Evolutionary conservation across 2,888 invertebrate genomes (phyloP).

Genomic region (Meloe dianella): DNA sequence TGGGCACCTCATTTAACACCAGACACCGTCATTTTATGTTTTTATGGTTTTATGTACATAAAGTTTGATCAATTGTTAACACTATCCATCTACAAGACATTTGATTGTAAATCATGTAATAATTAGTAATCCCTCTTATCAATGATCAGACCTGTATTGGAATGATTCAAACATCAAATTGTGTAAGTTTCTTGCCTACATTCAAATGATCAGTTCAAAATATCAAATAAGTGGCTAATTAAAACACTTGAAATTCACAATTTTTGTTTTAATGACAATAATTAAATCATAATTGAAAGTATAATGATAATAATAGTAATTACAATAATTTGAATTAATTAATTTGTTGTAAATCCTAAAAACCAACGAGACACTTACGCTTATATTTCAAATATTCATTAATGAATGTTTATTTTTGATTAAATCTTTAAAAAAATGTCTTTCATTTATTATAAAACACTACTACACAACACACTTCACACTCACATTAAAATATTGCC

Average conservation of each 20-base stretch:
- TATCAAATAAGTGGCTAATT: too few species aligned
- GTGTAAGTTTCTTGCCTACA: too few species aligned
- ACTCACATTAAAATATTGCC: constrained; percentile 12
- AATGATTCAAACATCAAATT: too few species aligned
- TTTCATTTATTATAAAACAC: neutral
- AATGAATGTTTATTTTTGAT: constrained; percentile 12
- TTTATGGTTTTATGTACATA: too few species aligned
- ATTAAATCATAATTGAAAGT: constrained; percentile 45
- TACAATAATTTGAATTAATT: constrained; percentile 40
- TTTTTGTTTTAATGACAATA: constrained; percentile 39
- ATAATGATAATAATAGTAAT: constrained; percentile 30
- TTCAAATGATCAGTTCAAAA: too few species aligned
- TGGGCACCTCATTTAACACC: too few species aligned
- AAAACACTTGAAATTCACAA: constrained; percentile 30
- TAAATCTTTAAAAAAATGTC: constrained; percentile 5
- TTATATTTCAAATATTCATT: constrained; percentile 9
- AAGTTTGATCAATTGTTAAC: too few species aligned
- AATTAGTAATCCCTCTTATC: too few species aligned
- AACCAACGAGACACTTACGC: constrained; percentile 27
- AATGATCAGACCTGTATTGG: too few species aligned
- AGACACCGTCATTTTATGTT: too few species aligned
- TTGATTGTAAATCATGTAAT: too few species aligned
- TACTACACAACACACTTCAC: neutral
- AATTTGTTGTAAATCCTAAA: constrained; percentile 34
- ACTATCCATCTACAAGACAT: too few species aligned